These are phyloP conservation scores for Thunnus albacares DNA, from an alignment of 2,797 vertebrate genomes.

Conservation along the genomic window DNA sequence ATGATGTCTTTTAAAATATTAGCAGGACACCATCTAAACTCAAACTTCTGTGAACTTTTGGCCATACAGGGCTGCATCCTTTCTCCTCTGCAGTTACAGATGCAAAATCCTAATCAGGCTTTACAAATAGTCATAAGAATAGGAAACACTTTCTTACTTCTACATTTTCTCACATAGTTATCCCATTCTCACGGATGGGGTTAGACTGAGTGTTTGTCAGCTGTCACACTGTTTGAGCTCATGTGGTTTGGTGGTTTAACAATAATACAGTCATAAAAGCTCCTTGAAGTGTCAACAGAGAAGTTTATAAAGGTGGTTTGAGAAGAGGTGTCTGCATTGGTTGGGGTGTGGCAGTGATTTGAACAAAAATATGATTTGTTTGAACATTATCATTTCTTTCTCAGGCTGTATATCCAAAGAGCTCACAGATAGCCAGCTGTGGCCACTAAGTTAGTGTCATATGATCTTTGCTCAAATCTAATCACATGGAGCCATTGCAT, in stretches of 20 bases:
- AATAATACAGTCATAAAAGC: constrained; percentile 2
- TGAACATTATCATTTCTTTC: constrained; percentile 19
- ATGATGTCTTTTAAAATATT: no score
- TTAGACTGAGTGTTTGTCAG: constrained; percentile 32
- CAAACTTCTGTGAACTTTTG: neutral
- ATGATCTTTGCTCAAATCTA: constrained; percentile 61
- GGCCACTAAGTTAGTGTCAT: constrained; percentile 57
- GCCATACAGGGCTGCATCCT: neutral
- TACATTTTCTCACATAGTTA: constrained; percentile 24
- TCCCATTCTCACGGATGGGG: neutral
- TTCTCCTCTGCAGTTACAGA: neutral
- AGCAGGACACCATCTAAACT: neutral
- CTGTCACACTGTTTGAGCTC: constrained; percentile 10
- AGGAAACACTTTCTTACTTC: constrained; percentile 17
- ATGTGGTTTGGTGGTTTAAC: constrained; percentile 34
- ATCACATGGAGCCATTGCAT: constrained; percentile 47
- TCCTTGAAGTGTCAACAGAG: neutral
- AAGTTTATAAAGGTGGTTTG: neutral
- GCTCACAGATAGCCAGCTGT: constrained; percentile 36
- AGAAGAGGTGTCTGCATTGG: neutral
- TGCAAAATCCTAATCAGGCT: neutral
- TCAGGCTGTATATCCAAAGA: constrained; percentile 37
- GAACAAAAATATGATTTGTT: constrained; percentile 2
- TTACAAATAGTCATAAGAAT: neutral
- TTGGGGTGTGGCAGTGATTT: neutral